phyloP scores from a whole-genome alignment of 2,888 invertebrate genomes.

The Lymantria monacha region DNA sequence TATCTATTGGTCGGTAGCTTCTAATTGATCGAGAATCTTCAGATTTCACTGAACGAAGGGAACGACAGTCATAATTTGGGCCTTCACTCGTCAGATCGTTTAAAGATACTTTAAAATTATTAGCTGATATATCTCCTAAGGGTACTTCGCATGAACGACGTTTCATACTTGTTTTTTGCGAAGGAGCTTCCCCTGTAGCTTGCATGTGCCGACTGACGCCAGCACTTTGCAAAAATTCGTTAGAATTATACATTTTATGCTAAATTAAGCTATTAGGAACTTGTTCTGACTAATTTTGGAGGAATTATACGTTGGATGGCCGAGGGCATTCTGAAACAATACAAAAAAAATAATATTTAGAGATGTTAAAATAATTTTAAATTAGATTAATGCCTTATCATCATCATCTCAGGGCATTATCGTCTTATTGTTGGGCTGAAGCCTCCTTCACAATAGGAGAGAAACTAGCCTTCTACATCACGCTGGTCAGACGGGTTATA shows the following conservation, averaged over 20 bases:
- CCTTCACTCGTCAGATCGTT: conserved; percentile 65
- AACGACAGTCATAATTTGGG: conserved; percentile 63
- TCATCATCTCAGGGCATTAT: too few species aligned
- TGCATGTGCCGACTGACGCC: conserved; percentile 77
- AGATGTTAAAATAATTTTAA: not conserved
- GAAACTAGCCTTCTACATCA: too few species aligned
- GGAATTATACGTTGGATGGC: conserved; percentile 70
- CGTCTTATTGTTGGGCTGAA: too few species aligned
- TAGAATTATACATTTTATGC: conserved; percentile 71
- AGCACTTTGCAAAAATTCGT: conserved; percentile 72
- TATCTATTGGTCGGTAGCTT: conserved; percentile 69
- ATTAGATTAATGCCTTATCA: not conserved
- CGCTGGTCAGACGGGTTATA: too few species aligned
- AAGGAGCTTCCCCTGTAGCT: conserved; percentile 72
- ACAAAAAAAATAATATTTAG: conserved; percentile 13
- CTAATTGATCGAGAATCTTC: conserved; percentile 62
- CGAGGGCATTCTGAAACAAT: conserved; percentile 67
- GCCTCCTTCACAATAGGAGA: too few species aligned
- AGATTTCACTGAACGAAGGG: conserved; percentile 63
- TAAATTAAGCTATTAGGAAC: conserved; percentile 69
- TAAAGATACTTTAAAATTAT: conserved; percentile 74
- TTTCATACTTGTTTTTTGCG: conserved; percentile 76
- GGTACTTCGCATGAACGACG: conserved; percentile 74
- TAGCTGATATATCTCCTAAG: conserved; percentile 70
- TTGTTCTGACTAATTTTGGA: conserved; percentile 68